phyloP scores from a whole-genome alignment of 1,140 invertebrate genomes.

The Neodiprion fabricii region DNA sequence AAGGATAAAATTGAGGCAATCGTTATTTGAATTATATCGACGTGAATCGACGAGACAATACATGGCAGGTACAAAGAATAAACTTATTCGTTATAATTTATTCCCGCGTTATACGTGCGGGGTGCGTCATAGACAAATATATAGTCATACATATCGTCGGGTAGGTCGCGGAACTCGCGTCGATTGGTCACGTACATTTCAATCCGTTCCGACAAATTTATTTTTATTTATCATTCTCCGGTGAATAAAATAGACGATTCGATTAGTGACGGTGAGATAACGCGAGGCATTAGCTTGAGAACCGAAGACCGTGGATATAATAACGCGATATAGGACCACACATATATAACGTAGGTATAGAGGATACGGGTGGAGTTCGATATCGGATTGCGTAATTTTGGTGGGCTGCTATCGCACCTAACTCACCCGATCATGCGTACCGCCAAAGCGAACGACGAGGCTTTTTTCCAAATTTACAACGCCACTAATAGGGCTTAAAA shows the following conservation, averaged over 20 bases:
- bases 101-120: too few relatives aligned
- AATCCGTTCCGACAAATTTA: constrained; percentile 5
- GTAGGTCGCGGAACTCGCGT: neutral
- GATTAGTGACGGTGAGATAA: neutral
- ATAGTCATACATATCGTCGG: neutral
- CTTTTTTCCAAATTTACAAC: neutral
- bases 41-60: too few relatives aligned
- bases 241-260: constrained; percentile 1
- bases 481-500: neutral
- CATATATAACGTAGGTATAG: too few relatives aligned
- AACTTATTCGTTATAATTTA: too few relatives aligned
- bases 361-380: neutral
- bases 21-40: too few relatives aligned
- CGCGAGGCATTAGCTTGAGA: neutral
- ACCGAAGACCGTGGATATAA: neutral
- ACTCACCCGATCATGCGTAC: neutral
- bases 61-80: too few relatives aligned
- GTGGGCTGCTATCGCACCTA: neutral
- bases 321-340: too few relatives aligned
- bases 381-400: neutral
- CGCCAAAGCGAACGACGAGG: neutral
- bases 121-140: too few relatives aligned
- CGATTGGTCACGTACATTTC: neutral
- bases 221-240: neutral
- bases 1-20: too few relatives aligned